Conservation (phyloP, 2,888 invertebrate genomes). For the Tachina grossa region DNA sequence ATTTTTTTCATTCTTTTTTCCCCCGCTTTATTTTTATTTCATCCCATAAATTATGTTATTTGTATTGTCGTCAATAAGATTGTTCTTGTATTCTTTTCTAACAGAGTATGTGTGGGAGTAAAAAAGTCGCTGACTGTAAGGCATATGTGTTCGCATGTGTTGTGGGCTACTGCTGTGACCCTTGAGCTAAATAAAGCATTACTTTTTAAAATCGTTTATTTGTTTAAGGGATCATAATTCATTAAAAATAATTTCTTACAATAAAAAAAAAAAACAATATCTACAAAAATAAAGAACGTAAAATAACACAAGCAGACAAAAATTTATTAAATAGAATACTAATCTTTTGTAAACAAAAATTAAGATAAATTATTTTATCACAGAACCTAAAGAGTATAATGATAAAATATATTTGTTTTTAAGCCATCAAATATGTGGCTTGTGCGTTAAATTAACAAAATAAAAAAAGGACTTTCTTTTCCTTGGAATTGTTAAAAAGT, state of each 20-base stretch:
- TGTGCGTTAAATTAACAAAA: not conserved
- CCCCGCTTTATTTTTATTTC: not conserved
- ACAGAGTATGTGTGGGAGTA: not conserved
- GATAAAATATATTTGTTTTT: slow-evolving; percentile 16
- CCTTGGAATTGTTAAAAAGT: not conserved
- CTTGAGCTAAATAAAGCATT: slow-evolving; percentile 43
- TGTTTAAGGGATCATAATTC: slow-evolving; percentile 51
- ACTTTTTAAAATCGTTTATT: slow-evolving; percentile 49
- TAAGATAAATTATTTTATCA: slow-evolving; percentile 22
- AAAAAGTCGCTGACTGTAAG: not conserved
- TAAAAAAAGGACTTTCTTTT: no score
- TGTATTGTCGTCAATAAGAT: not conserved
- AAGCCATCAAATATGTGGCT: not conserved
- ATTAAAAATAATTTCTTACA: slow-evolving; percentile 40
- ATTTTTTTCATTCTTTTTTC: not conserved
- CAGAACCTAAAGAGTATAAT: not conserved
- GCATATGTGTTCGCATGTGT: not conserved
- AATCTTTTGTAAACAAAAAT: slow-evolving; percentile 24
- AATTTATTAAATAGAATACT: not conserved
- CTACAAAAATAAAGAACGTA: not conserved
- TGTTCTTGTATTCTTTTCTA: not conserved
- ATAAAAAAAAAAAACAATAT: not conserved
- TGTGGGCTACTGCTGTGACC: slow-evolving; percentile 16
- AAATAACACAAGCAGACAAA: not conserved
- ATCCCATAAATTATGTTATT: slow-evolving; percentile 48